A percentile compares a stretch with the other conserved stretches of the same genome.
Evolutionary conservation across 2,797 vertebrate species (phyloP).

Genomic region (Diplodus sargus): DNA sequence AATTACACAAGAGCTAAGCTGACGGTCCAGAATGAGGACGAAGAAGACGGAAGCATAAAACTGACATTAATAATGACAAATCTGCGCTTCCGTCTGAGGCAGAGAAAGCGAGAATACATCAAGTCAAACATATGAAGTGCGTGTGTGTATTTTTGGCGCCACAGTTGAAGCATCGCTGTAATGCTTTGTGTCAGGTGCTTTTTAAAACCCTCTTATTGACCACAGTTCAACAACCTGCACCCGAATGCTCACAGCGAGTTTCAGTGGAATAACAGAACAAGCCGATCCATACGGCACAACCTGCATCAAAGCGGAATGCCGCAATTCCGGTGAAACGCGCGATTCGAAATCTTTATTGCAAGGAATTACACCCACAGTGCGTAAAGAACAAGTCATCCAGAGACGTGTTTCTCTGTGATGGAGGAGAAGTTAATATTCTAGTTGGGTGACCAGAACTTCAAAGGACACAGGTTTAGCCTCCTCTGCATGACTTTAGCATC

Average conservation of each 20-base stretch:
- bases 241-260: background rate
- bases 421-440: constrained; percentile 25
- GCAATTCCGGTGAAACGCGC: background rate
- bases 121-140: constrained; percentile 16
- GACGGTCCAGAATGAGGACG: constrained; percentile 51
- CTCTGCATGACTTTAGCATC: constrained; percentile 5
- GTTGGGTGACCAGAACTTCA: constrained; percentile 16
- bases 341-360: background rate
- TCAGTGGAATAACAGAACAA: background rate
- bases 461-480: constrained; percentile 10
- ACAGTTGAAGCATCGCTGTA: constrained; percentile 6
- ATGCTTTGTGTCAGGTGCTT: constrained; percentile 24
- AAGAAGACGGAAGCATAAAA: constrained; percentile 42
- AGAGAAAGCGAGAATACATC: constrained; percentile 10
- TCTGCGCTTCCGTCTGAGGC: constrained; percentile 54
- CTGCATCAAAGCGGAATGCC: background rate
- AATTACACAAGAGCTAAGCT: constrained; percentile 59
- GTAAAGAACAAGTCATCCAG: background rate
- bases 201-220: background rate
- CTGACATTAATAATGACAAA: constrained; percentile 65
- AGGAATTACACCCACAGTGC: constrained; percentile 12
- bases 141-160: constrained; percentile 4
- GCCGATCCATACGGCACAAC: background rate
- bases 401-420: constrained; percentile 11
- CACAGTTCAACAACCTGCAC: background rate